phyloP scores from a whole-genome alignment of 1,140 invertebrate species.

The Aphaenogaster ashmeadi region DNA sequence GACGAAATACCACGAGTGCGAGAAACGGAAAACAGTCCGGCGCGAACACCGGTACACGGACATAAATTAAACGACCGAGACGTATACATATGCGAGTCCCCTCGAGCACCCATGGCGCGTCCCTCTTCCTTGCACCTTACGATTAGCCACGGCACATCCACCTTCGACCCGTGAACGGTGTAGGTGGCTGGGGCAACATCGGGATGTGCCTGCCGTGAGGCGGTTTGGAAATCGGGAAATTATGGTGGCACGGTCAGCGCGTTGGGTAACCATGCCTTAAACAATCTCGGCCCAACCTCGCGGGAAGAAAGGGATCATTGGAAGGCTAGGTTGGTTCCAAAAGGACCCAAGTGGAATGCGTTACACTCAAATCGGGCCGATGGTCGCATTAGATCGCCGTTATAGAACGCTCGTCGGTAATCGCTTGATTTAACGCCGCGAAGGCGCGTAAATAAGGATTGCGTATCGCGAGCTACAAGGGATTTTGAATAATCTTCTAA shows the following conservation, averaged over 20 bases:
- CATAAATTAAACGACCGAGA: slow-evolving; percentile 71
- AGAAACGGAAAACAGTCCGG: slow-evolving; percentile 53
- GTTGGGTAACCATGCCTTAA: slow-evolving; percentile 36
- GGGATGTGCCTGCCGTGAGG: slow-evolving; percentile 2
- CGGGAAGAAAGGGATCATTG: slow-evolving; percentile 24
- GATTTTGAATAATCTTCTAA: slow-evolving; percentile 50
- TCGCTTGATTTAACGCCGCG: slow-evolving; percentile 70
- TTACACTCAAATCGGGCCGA: slow-evolving; percentile 23
- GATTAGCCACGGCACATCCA: slow-evolving; percentile 69
- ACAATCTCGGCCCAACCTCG: slow-evolving; percentile 23
- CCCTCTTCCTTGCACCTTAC: slow-evolving; percentile 65
- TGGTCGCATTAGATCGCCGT: slow-evolving; percentile 18
- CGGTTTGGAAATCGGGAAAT: slow-evolving; percentile 71
- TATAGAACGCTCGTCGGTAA: slow-evolving; percentile 53
- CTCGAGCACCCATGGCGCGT: slow-evolving; percentile 42
- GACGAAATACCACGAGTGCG: slow-evolving; percentile 25
- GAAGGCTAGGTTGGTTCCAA: not conserved
- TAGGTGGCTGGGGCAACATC: slow-evolving; percentile 59
- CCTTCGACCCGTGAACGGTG: slow-evolving; percentile 34
- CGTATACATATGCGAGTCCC: slow-evolving; percentile 35
- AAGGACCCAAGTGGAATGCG: slow-evolving; percentile 32
- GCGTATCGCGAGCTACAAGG: slow-evolving; percentile 2
- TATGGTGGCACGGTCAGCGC: slow-evolving; percentile 44
- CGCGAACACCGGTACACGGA: slow-evolving; percentile 54
- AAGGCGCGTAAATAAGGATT: slow-evolving; percentile 74